Conservation (phyloP, 2,888 invertebrate species). For the Venustoraphidia nigricollis region DNA sequence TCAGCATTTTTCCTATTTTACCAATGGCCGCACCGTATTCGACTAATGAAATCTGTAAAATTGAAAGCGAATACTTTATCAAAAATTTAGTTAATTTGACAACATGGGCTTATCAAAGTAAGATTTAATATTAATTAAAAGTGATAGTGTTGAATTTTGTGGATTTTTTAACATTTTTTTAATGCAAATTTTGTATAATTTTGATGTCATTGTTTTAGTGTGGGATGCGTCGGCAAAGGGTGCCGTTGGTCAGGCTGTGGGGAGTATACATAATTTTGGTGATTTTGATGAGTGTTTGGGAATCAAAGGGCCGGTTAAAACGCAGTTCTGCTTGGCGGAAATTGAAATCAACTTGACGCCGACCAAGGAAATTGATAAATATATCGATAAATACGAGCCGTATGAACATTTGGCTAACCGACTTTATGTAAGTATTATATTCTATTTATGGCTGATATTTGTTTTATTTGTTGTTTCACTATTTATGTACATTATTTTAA, state of each 20-base stretch:
- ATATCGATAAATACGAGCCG: neutral
- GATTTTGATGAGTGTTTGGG: slow-evolving; percentile 42
- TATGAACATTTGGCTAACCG: neutral
- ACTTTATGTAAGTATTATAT: slow-evolving; percentile 1
- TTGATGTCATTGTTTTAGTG: slow-evolving; percentile 26
- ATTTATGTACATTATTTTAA: no score
- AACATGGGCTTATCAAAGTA: slow-evolving; percentile 40
- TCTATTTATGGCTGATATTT: no score
- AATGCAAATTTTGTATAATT: no score
- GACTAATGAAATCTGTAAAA: slow-evolving; percentile 16
- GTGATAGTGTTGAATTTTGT: no score
- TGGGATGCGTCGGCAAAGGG: slow-evolving; percentile 45
- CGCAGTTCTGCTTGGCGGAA: slow-evolving; percentile 25
- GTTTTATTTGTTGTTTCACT: no score
- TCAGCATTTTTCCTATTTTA: slow-evolving; percentile 16
- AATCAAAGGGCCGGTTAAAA: slow-evolving; percentile 23
- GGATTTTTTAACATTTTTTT: no score
- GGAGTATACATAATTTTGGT: slow-evolving; percentile 40
- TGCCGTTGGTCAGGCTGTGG: slow-evolving; percentile 37
- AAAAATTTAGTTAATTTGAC: slow-evolving; percentile 32
- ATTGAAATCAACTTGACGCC: slow-evolving; percentile 17
- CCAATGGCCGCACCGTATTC: slow-evolving; percentile 17
- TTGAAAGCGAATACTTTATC: slow-evolving; percentile 17
- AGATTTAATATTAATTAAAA: slow-evolving; percentile 17
- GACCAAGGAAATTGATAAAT: slow-evolving; percentile 15